phyloP scores from a whole-genome alignment of 1,140 invertebrate genomes.

The Eriosoma lanigerum region DNA sequence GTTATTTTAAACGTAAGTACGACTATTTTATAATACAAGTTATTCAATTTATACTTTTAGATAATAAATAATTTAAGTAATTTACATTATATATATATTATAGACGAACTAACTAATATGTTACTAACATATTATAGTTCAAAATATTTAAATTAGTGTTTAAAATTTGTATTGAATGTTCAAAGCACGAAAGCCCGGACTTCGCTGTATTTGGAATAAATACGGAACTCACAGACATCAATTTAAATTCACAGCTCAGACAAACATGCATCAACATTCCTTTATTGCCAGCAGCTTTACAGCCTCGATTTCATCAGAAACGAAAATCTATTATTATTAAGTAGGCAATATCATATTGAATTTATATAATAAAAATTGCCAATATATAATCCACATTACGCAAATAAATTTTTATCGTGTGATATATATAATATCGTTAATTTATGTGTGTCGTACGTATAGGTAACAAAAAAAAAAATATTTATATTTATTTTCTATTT shows the following conservation, averaged over 20 bases:
- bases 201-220: constrained; percentile 26
- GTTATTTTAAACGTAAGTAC: constrained; percentile 4
- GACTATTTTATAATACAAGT: background rate
- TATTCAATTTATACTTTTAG: constrained; percentile 13
- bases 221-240: background rate
- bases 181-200: constrained; percentile 19
- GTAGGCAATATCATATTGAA: too few relatives aligned
- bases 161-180: background rate
- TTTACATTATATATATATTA: background rate
- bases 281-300: constrained; percentile 51
- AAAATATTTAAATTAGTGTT: background rate
- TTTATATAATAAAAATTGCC: too few relatives aligned
- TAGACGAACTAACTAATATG: background rate
- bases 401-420: too few relatives aligned
- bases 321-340: too few relatives aligned
- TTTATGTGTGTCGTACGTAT: too few relatives aligned
- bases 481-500: too few relatives aligned
- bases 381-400: too few relatives aligned
- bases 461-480: too few relatives aligned
- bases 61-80: constrained; percentile 20
- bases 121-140: background rate
- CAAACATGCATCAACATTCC: constrained; percentile 47
- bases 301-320: constrained; percentile 52
- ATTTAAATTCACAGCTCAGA: background rate
- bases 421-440: too few relatives aligned